A percentile compares a stretch with the other conserved stretches of the same genome.
phyloP scores from a whole-genome alignment of 2,888 invertebrate species.

The Phasia obesa region DNA sequence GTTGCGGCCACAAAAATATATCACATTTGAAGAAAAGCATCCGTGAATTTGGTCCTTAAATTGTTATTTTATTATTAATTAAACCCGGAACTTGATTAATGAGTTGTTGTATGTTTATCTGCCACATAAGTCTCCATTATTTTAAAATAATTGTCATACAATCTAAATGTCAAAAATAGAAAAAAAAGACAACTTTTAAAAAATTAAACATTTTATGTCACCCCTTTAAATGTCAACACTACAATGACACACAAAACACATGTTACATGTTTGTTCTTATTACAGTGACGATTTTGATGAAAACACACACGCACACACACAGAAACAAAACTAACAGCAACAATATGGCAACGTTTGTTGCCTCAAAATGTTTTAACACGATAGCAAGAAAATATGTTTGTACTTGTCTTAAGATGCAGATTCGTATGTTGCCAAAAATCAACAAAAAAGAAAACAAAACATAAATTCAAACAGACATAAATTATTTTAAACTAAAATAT shows the following conservation, averaged over 20 bases:
- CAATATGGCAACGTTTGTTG: not conserved
- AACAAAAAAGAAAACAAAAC: not conserved
- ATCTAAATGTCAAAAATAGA: constrained; percentile 3
- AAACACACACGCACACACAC: constrained; percentile 4
- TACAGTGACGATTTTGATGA: constrained; percentile 55
- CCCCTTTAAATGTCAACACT: constrained; percentile 41
- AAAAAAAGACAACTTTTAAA: not conserved
- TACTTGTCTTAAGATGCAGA: constrained; percentile 9
- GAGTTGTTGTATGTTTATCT: not conserved
- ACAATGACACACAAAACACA: constrained; percentile 54
- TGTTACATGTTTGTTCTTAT: constrained; percentile 51
- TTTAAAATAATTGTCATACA: constrained; percentile 20
- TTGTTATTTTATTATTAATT: too few species aligned
- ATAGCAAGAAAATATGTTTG: constrained; percentile 40
- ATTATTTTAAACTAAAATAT: constrained; percentile 11
- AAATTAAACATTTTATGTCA: constrained; percentile 32
- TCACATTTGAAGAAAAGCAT: too few species aligned
- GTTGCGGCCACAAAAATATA: too few species aligned
- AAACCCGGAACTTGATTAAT: too few species aligned
- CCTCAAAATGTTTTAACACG: constrained; percentile 37
- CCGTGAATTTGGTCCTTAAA: too few species aligned
- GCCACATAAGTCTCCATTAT: constrained; percentile 16
- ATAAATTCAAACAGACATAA: constrained; percentile 24
- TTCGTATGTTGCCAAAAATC: constrained; percentile 28
- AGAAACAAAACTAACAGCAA: not conserved